Base-by-base conservation (phyloP, 2,888 invertebrate genomes). In the Corythucha ciliata region DNA sequence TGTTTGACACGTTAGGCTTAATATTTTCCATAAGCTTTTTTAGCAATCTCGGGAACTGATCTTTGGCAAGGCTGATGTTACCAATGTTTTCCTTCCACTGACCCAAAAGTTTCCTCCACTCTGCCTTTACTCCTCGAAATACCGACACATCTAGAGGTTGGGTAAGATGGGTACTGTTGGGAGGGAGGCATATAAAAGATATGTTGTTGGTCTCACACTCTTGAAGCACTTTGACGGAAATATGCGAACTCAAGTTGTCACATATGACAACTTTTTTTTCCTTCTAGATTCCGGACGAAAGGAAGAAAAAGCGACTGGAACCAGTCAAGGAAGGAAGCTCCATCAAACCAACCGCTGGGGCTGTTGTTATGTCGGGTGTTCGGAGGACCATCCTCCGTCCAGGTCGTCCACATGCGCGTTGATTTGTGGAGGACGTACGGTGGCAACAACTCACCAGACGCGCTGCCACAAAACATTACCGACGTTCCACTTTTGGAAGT, bases 391-490 rank as follows among this genome's bases (percentile, higher is more conserved):
- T 64, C 63, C 55, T 58, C 56, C 6, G 59, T 63, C 70, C 70
- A 71, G 8, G 64, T 62, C 39, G 62, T 55, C 59, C 65, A 68
- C 18, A 70, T 32, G 51, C 66, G 48, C 48, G 60, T 57, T 3
- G 67, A 60, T 59, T 69, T 71, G 57, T 70, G 69, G 0, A 68
- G 66, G 8, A 68, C 65, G 57, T 69, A 70, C 22, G 60, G 59
- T 7, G 69, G 68, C 21, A 70, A 57, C 2, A 67, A 18, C 34
- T 58, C 52, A 4, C 69, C 69, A 46, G 55, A 59, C 12, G 69
- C 68, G 22, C 63, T 60, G 12, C 60, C 66, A 49, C 65, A 61
- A 47, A 69, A 60, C 68, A 70, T 70, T 4, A 67, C 14, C 12
- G 65, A 65, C 12, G 61, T 60, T 1, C 63, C 55, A 8, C 60